Base-by-base conservation (phyloP, 2,797 vertebrate genomes). In the Lagorchestes hirsutus region DNA sequence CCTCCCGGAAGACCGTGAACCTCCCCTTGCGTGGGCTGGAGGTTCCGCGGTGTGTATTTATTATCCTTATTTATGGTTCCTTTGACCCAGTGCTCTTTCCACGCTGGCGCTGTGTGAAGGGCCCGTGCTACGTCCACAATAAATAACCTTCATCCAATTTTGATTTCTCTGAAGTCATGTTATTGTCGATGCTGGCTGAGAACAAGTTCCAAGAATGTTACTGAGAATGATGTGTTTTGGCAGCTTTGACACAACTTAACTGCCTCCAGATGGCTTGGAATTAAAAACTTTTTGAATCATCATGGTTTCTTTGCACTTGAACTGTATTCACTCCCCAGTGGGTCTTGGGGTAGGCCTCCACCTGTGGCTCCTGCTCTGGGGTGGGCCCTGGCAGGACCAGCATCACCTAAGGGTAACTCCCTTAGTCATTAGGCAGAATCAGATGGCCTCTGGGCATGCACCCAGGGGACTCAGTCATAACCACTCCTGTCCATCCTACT, bases 1-100 rank as follows among this genome's bases (percentile, higher is more conserved):
- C 96, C 97, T 95, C 92, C 87, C 96, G 55, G 97, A 96, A 96
- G 98, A 97, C 95, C 98, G 74, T 93, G 10, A 1, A 99, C 99
- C 99, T 98, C 54, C 93, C 97, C 54, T 92, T 97, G 99, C 97
- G 98, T 98, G 99, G 99, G 99, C 99, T 99, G 99, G 99, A 99
- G 99, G 99, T 99, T 99, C 99, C 99, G 99, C 99, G 99, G 98
- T 98, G 98, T 98, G 98, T 99, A 99, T 99, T 99, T 99, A 99
- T 99, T 99, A 99, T 99, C 99, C 98, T 99, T 99, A 99, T 99
- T 99, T 99, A 99, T 99, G 99, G 99, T 99, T 99, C 99, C 99
- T 99, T 99, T 98, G 99, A 99, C 99, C 98, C 97, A 98, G 97
- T 96, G 98, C 98, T 99, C 97, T 99, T 99, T 99, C 99, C 99